Evolutionary conservation across 2,113 vertebrate species (phyloP).

Genomic region (Kryptolebias marmoratus): DNA sequence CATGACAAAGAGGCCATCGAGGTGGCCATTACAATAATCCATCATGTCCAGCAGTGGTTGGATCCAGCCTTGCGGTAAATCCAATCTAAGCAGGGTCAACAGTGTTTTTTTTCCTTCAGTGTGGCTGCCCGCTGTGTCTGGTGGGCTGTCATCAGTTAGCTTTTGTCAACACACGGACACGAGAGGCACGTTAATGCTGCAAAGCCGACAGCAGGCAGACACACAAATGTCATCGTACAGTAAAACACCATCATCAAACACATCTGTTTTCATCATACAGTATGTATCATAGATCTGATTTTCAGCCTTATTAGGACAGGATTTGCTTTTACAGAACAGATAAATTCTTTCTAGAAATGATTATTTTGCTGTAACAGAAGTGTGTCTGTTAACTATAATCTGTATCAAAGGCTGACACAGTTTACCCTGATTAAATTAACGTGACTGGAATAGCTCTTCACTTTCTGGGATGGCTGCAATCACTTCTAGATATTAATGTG

Average conservation of each 20-base stretch:
- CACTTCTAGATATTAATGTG: background rate
- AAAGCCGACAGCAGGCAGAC: conserved; percentile 33
- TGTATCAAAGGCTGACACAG: background rate
- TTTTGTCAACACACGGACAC: conserved; percentile 94
- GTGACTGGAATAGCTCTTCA: background rate
- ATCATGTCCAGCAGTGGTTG: conserved; percentile 92
- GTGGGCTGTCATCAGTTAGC: conserved; percentile 90
- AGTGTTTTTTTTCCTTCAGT: conserved; percentile 80
- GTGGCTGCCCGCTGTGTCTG: conserved; percentile 81
- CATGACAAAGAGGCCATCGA: conserved; percentile 93
- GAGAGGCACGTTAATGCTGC: conserved; percentile 81
- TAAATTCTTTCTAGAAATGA: no score
- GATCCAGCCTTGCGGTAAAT: conserved; percentile 91
- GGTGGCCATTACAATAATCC: conserved; percentile 96
- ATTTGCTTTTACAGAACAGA: no score
- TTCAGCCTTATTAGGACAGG: background rate
- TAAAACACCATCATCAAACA: conserved; percentile 17
- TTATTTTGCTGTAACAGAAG: no score
- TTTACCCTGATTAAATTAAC: background rate
- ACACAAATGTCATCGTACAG: conserved; percentile 18
- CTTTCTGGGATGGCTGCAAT: background rate
- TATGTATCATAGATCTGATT: background rate
- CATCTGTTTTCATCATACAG: background rate
- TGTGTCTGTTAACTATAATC: background rate
- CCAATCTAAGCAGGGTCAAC: conserved; percentile 97